Evolutionary conservation across 2,888 invertebrate genomes (phyloP).

Genomic region (Idaea biselata): DNA sequence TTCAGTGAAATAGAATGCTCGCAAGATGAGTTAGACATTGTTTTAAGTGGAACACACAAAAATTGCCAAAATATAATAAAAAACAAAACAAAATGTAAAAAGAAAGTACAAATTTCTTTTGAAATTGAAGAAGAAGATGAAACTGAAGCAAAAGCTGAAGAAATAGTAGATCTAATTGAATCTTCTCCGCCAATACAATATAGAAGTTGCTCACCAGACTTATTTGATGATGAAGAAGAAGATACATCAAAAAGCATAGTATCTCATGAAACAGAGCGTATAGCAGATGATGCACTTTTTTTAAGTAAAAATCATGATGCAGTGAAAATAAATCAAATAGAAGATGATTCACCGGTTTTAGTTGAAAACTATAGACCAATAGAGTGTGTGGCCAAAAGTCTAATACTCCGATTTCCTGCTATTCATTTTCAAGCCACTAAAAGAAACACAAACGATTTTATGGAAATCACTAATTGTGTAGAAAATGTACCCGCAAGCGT

Average conservation of each 20-base stretch:
- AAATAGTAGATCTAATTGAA: slow-evolving; percentile 13
- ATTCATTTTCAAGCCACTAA: slow-evolving; percentile 24
- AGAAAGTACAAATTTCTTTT: background rate
- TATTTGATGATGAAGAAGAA: slow-evolving; percentile 67
- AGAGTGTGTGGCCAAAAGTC: slow-evolving; percentile 36
- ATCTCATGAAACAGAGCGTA: slow-evolving; percentile 22
- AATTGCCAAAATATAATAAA: slow-evolving; percentile 44
- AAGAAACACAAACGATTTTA: slow-evolving; percentile 51
- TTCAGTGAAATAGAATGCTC: slow-evolving; percentile 57
- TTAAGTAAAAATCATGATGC: slow-evolving; percentile 19
- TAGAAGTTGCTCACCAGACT: slow-evolving; percentile 68
- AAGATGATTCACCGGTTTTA: slow-evolving; percentile 25
- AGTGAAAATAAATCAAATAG: slow-evolving; percentile 33
- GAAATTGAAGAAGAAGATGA: slow-evolving; percentile 1
- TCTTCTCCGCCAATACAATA: slow-evolving; percentile 17
- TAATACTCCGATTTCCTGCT: background rate
- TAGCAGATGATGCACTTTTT: slow-evolving; percentile 27
- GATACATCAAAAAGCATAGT: slow-evolving; percentile 16
- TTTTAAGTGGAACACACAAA: slow-evolving; percentile 59
- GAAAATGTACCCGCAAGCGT: slow-evolving; percentile 34
- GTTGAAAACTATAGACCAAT: slow-evolving; percentile 29
- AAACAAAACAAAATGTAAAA: slow-evolving; percentile 19
- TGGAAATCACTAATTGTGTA: slow-evolving; percentile 50
- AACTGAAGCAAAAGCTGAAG: background rate
- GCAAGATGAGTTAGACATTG: slow-evolving; percentile 57